A percentile compares a stretch with the other conserved stretches of the same genome.
These are phyloP conservation scores for Hanleya hanleyi DNA, from an alignment of 2,888 invertebrate species.

Conservation along the genomic window DNA sequence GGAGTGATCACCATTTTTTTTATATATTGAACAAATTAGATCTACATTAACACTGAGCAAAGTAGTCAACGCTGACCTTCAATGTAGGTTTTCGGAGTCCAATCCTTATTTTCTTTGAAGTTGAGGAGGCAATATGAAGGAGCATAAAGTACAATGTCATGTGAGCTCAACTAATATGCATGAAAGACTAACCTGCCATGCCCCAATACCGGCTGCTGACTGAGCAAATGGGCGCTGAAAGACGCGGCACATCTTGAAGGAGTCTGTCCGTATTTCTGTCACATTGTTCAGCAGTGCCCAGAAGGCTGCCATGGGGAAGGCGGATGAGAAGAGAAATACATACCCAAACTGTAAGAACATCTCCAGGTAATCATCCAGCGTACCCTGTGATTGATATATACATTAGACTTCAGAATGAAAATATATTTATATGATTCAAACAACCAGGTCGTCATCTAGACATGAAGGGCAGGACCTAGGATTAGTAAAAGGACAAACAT, in stretches of 20 bases:
- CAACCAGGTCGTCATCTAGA: too few species aligned
- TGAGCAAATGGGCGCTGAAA: constrained; percentile 81
- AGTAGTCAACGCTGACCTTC: too few species aligned
- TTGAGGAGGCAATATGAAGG: too few species aligned
- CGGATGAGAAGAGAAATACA: constrained; percentile 85
- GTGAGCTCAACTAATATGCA: too few species aligned
- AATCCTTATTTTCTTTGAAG: too few species aligned
- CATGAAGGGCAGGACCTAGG: too few species aligned
- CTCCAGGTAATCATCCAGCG: constrained; percentile 85
- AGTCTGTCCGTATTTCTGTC: constrained; percentile 83
- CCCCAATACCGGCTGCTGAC: constrained; percentile 77
- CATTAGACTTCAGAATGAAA: neutral
- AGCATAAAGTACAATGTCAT: too few species aligned
- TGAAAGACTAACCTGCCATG: constrained; percentile 86
- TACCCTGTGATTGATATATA: constrained; percentile 77
- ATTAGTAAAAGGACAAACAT: too few species aligned
- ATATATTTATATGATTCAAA: neutral
- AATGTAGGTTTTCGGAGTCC: too few species aligned
- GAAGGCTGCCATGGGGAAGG: constrained; percentile 84
- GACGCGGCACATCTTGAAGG: constrained; percentile 83
- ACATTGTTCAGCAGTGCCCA: constrained; percentile 84
- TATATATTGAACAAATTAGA: too few species aligned
- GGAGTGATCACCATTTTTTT: too few species aligned
- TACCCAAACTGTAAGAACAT: constrained; percentile 87
- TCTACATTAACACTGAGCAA: too few species aligned